A percentile compares a stretch with the other conserved stretches of the same genome.
Conservation (phyloP, 2,888 invertebrate genomes). For the Trichogramma dendrolimi region DNA sequence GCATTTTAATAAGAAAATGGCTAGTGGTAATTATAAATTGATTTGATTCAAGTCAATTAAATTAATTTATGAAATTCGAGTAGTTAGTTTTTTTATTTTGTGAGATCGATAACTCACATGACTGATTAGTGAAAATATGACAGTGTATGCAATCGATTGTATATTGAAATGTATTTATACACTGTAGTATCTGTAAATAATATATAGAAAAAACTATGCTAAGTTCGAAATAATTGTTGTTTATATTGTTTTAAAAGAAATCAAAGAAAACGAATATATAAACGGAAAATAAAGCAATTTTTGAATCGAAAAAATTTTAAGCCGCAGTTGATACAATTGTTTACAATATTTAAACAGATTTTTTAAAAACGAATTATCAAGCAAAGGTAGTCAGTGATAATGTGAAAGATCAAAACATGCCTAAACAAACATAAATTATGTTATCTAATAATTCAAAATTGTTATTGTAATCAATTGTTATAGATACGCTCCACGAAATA, state of each 20-base stretch:
- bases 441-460: no score
- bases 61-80: background rate
- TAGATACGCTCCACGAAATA: no score
- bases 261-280: background rate
- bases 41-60: conserved; percentile 22
- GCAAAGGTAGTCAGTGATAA: background rate
- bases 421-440: no score
- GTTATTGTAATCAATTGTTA: no score
- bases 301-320: background rate
- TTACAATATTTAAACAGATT: background rate
- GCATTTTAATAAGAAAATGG: conserved; percentile 1
- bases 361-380: background rate
- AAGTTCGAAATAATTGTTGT: background rate
- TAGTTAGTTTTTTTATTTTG: conserved; percentile 13
- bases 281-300: background rate
- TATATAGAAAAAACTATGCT: background rate
- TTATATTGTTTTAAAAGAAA: background rate
- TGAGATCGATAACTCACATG: background rate
- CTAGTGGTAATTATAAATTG: conserved; percentile 20
- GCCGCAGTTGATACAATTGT: background rate
- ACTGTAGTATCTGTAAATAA: background rate
- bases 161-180: background rate
- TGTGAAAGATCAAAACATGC: no score
- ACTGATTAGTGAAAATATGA: conserved; percentile 5
- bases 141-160: conserved; percentile 18